Percentiles rank a stretch among this genome's conserved stretches.
Conservation (phyloP, 2,888 invertebrate species). For the Germaria angustata region DNA sequence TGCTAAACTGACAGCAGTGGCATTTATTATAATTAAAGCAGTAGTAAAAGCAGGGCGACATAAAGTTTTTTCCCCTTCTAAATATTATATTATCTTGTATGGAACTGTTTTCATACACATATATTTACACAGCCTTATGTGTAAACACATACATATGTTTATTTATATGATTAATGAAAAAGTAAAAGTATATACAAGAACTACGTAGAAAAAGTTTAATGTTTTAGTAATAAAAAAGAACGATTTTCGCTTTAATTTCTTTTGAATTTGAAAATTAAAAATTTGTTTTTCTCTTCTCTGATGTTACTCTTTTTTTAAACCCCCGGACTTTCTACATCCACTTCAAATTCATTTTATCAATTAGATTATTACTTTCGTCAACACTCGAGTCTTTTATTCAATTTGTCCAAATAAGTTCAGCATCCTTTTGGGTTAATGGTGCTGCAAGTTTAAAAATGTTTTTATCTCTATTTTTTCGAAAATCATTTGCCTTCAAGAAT, state of each 20-base stretch:
- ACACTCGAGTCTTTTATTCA: slow-evolving; percentile 43
- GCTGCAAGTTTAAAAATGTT: too few relatives aligned
- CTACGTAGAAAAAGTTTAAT: background rate
- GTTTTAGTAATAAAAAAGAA: background rate
- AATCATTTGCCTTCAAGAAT: background rate
- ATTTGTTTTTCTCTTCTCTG: background rate
- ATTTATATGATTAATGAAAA: too few relatives aligned
- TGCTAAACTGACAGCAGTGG: background rate
- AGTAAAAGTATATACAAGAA: slow-evolving; percentile 18
- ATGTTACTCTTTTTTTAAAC: too few relatives aligned
- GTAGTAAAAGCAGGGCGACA: background rate
- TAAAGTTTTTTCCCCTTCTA: too few relatives aligned
- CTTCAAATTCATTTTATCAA: too few relatives aligned
- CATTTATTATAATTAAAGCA: background rate
- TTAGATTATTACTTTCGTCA: too few relatives aligned
- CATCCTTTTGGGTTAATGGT: too few relatives aligned
- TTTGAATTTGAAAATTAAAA: background rate
- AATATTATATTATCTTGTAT: too few relatives aligned
- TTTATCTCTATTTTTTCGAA: background rate
- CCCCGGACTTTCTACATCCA: too few relatives aligned
- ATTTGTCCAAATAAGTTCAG: background rate
- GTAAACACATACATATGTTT: background rate
- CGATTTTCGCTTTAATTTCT: background rate
- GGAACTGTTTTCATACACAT: background rate
- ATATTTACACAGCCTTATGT: background rate